phyloP scores from a whole-genome alignment of 2,888 invertebrate genomes.

The Stomorhina lunata region DNA sequence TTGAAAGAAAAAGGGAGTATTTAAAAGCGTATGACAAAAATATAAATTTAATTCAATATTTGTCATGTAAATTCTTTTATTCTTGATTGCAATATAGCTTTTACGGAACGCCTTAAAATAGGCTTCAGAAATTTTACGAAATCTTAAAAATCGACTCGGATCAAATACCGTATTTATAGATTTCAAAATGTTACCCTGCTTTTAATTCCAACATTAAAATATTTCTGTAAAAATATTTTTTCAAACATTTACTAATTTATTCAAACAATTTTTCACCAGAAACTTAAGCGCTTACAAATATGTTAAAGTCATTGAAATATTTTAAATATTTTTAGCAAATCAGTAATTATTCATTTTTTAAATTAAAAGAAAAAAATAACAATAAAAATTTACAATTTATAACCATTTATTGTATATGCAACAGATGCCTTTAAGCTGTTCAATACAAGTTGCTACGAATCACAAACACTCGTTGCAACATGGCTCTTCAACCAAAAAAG shows the following conservation, averaged over 20 bases:
- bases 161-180: too few species aligned
- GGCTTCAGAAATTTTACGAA: too few species aligned
- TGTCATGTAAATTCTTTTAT: too few species aligned
- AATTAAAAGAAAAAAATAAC: slow-evolving; percentile 39
- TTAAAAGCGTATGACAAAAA: too few species aligned
- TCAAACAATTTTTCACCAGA: background rate
- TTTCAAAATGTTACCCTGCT: too few species aligned
- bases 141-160: too few species aligned
- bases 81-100: too few species aligned
- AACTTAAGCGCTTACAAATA: background rate
- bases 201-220: too few species aligned
- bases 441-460: background rate
- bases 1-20: too few species aligned
- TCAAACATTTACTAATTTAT: background rate
- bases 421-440: slow-evolving; percentile 30
- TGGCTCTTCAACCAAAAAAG: slow-evolving; percentile 34
- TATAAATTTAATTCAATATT: too few species aligned
- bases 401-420: slow-evolving; percentile 20
- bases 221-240: too few species aligned
- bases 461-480: slow-evolving; percentile 34
- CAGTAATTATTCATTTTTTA: slow-evolving; percentile 1
- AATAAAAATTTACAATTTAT: slow-evolving; percentile 18
- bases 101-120: background rate
- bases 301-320: background rate
- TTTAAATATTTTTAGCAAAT: slow-evolving; percentile 23